Conservation (phyloP, 2,888 invertebrate species). For the Epirrita christyi region DNA sequence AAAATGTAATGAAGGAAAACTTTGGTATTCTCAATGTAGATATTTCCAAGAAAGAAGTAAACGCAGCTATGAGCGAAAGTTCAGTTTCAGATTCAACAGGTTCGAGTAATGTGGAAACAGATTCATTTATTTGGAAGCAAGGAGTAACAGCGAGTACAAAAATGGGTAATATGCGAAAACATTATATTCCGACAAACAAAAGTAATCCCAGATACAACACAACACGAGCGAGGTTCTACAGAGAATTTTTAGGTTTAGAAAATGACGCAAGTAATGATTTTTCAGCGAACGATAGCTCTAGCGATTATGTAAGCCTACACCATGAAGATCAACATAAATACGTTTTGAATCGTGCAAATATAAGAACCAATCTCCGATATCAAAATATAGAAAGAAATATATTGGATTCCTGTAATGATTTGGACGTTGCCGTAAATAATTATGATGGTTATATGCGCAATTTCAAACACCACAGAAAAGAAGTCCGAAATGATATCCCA, state of each 20-base stretch:
- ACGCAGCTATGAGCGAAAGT: conserved; percentile 32
- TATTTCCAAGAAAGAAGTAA: conserved; percentile 16
- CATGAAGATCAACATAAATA: conserved; percentile 38
- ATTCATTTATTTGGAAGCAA: conserved; percentile 63
- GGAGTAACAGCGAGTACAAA: conserved; percentile 36
- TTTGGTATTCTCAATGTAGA: conserved; percentile 1
- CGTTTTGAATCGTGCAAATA: conserved; percentile 42
- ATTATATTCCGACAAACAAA: conserved; percentile 57
- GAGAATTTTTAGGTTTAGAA: conserved; percentile 56
- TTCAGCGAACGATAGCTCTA: conserved; percentile 27
- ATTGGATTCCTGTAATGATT: conserved; percentile 60
- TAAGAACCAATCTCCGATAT: conserved; percentile 43
- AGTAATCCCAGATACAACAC: conserved; percentile 49
- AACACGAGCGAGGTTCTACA: conserved; percentile 51
- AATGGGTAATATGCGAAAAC: conserved; percentile 41
- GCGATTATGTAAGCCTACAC: conserved; percentile 40
- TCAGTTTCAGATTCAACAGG: conserved; percentile 57
- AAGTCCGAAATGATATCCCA: conserved; percentile 20
- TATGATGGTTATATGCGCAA: conserved; percentile 62
- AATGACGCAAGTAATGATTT: conserved; percentile 18
- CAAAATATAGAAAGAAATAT: conserved; percentile 60
- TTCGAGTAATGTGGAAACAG: conserved; percentile 58
- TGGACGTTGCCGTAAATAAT: conserved; percentile 60
- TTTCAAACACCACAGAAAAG: conserved; percentile 41
- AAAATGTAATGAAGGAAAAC: conserved; percentile 16